Conservation (phyloP, 2,113 vertebrate species). For the Heterotis niloticus region DNA sequence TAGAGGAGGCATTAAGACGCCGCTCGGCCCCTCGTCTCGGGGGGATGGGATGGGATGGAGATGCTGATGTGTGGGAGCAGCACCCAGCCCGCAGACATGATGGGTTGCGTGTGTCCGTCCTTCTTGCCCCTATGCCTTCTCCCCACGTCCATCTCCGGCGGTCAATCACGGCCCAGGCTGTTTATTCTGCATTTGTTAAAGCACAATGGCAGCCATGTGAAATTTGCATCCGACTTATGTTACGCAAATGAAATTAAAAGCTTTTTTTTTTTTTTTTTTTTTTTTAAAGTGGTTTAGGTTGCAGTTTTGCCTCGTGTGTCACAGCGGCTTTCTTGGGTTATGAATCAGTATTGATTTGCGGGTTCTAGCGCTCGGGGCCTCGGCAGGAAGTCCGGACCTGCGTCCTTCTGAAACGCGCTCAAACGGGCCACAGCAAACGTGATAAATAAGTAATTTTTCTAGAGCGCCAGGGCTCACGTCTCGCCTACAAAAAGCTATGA, state of each 20-base stretch:
- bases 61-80: constrained; percentile 59
- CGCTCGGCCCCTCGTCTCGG: constrained; percentile 42
- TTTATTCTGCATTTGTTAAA: not conserved
- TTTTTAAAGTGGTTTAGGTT: not conserved
- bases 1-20: constrained; percentile 53
- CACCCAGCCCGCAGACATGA: constrained; percentile 55
- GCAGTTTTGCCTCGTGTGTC: no score
- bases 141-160: not conserved
- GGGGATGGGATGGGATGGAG: constrained; percentile 4
- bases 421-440: no score
- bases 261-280: not conserved
- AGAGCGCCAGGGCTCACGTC: no score
- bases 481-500: no score
- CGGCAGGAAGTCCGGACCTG: no score
- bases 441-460: no score
- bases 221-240: not conserved
- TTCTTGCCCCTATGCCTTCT: not conserved
- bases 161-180: not conserved
- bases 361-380: no score
- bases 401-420: no score
- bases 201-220: not conserved
- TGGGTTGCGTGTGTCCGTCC: not conserved
- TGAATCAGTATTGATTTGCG: no score
- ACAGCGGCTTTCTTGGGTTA: no score
- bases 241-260: not conserved